Percentiles rank a stretch among this genome's conserved stretches.
These are phyloP conservation scores for Dryobotodes eremita DNA, from an alignment of 2,888 invertebrate species.

Conservation along the genomic window DNA sequence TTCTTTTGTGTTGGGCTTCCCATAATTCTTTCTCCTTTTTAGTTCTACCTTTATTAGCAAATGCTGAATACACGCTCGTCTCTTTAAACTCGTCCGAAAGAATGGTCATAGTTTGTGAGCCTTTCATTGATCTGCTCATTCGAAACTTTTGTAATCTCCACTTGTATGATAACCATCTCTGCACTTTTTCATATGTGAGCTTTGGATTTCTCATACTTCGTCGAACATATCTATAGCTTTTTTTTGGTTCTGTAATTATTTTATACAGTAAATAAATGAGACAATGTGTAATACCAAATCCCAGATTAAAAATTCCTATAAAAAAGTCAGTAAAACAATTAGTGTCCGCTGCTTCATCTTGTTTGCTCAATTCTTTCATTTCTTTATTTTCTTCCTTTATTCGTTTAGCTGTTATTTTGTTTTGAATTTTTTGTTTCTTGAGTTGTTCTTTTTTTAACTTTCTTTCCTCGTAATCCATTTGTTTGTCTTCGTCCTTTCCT, in stretches of 20 bases:
- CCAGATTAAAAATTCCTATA: constrained; percentile 66
- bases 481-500: constrained; percentile 29
- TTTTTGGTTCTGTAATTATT: constrained; percentile 68
- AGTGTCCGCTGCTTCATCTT: constrained; percentile 63
- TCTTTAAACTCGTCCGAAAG: constrained; percentile 72
- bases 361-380: constrained; percentile 56
- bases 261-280: constrained; percentile 54
- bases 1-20: constrained; percentile 56
- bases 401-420: constrained; percentile 56
- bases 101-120: constrained; percentile 71
- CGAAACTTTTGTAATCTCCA: constrained; percentile 72
- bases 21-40: constrained; percentile 63
- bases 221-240: constrained; percentile 64
- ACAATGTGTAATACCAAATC: constrained; percentile 41
- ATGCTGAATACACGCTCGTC: constrained; percentile 64
- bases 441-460: constrained; percentile 59
- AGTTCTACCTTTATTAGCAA: constrained; percentile 72
- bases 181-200: constrained; percentile 62
- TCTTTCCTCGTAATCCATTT: constrained; percentile 51
- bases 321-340: constrained; percentile 70
- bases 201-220: constrained; percentile 65
- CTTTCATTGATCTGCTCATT: constrained; percentile 69
- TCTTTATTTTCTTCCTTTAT: constrained; percentile 60
- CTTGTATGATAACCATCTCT: constrained; percentile 54
- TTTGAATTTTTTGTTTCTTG: constrained; percentile 51